Evolutionary conservation across 2,797 vertebrate genomes (phyloP).

Genomic region (Nyctibius grandis): DNA sequence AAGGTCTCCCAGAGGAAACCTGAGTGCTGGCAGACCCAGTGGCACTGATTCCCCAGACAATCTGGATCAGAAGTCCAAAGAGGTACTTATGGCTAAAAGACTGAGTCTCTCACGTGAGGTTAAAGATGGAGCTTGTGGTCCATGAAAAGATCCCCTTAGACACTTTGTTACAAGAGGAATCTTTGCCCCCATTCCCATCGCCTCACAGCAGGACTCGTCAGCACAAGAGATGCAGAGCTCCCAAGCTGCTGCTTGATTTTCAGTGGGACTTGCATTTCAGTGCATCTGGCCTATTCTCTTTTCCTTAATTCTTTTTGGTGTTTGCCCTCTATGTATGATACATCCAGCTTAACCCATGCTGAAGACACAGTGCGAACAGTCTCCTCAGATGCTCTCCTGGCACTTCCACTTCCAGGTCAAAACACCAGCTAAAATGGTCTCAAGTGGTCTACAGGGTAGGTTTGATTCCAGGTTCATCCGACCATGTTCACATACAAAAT

Average conservation of each 20-base stretch:
- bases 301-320: not conserved
- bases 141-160: not conserved
- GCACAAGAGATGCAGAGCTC: not conserved
- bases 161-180: not conserved
- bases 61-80: not conserved
- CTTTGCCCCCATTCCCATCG: not conserved
- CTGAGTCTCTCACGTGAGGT: not conserved
- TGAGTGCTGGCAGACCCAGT: rapidly evolving
- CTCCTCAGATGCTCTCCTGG: not conserved
- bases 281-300: not conserved
- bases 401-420: not conserved
- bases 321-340: not conserved
- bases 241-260: not conserved
- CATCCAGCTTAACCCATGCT: not conserved
- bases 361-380: not conserved
- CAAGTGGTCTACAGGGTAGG: not conserved
- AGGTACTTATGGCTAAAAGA: not conserved
- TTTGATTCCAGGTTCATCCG: not conserved
- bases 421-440: not conserved
- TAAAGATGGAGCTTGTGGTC: not conserved
- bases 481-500: not conserved
- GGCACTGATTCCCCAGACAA: not conserved
- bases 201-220: not conserved
- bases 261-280: not conserved
- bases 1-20: not conserved